Conservation (phyloP, 2,797 vertebrate species). For the Psittacula echo region DNA sequence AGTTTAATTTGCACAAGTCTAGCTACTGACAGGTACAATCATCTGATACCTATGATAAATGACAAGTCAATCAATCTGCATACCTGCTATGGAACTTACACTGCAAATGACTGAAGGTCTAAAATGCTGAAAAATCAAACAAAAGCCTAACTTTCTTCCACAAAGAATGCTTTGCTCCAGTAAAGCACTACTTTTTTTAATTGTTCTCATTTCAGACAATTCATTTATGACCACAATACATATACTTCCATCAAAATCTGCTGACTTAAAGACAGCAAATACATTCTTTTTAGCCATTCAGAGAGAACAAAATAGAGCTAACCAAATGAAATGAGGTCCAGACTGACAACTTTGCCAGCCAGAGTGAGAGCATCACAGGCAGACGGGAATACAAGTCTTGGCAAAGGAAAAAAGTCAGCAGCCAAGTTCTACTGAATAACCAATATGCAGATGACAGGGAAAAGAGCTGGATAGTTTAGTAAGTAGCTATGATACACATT, state of each 20-base stretch:
- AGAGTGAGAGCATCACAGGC: neutral
- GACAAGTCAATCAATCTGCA: neutral
- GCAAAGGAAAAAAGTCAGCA: slow-evolving; percentile 13
- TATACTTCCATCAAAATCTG: neutral
- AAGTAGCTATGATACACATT: neutral
- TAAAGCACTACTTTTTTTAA: neutral
- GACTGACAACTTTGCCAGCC: slow-evolving; percentile 10
- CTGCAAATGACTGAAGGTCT: neutral
- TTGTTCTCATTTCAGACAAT: neutral
- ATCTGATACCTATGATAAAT: neutral
- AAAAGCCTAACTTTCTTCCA: neutral
- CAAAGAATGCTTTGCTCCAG: neutral
- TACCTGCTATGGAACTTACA: neutral
- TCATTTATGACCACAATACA: neutral
- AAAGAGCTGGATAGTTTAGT: neutral
- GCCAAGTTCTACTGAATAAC: slow-evolving; percentile 49
- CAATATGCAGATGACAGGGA: neutral
- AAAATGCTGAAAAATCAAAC: neutral
- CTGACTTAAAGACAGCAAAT: neutral
- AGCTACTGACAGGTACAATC: neutral
- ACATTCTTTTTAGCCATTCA: neutral
- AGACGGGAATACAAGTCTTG: neutral
- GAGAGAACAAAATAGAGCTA: neutral
- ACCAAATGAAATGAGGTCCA: neutral
- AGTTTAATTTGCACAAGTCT: neutral